phyloP scores from a whole-genome alignment of 2,888 invertebrate genomes.

The Mechanitis messenoides region DNA sequence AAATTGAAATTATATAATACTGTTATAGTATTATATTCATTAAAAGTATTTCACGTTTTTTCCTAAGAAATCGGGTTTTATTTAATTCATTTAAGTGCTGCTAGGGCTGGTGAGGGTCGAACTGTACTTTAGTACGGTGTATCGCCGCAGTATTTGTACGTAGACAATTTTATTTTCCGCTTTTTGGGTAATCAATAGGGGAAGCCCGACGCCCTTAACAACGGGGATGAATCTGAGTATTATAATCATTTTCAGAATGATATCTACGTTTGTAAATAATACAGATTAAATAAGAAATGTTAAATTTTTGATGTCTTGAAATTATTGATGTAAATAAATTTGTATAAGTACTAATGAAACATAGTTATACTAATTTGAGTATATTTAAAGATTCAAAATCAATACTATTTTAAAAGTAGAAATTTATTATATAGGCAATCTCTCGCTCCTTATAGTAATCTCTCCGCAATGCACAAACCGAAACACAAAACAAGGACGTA shows the following conservation, averaged over 20 bases:
- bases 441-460: too few species aligned
- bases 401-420: too few species aligned
- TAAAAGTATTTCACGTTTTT: too few species aligned
- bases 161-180: conserved; percentile 74
- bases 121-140: conserved; percentile 21
- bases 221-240: conserved; percentile 42
- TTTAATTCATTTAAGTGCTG: conserved; percentile 61
- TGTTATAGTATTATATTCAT: too few species aligned
- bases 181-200: conserved; percentile 76
- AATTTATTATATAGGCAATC: too few species aligned
- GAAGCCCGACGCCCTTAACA: conserved; percentile 64
- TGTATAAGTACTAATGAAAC: too few species aligned
- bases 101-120: conserved; percentile 23
- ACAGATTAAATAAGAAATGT: not conserved
- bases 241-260: conserved; percentile 7
- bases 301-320: not conserved
- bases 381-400: too few species aligned
- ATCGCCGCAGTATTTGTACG: conserved; percentile 50
- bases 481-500: conserved; percentile 6
- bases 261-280: not conserved
- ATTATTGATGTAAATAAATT: too few species aligned
- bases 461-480: too few species aligned
- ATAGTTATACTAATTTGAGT: too few species aligned
- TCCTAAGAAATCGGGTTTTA: conserved; percentile 11
- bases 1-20: too few species aligned